Conservation (phyloP, 2,113 vertebrate genomes). For the Aepyceros melampus region DNA sequence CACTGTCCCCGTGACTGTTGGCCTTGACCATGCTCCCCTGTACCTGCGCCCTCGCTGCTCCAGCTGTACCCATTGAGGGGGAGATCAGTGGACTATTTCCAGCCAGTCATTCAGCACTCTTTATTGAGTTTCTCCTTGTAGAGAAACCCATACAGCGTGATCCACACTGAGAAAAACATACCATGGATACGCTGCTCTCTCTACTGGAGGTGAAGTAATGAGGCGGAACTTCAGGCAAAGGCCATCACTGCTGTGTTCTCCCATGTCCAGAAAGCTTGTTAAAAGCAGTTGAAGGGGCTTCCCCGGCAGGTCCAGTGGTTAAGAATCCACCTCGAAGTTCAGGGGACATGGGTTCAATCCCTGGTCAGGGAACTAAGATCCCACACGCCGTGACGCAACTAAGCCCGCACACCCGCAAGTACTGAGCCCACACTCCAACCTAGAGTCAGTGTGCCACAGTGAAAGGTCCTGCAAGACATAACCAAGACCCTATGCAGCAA, state of each 20-base stretch:
- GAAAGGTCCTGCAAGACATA: neutral
- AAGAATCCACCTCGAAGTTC: neutral
- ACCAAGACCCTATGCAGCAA: neutral
- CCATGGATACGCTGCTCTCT: neutral
- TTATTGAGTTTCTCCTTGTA: neutral
- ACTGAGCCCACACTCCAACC: neutral
- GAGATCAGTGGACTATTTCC: neutral
- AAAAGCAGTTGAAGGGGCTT: neutral
- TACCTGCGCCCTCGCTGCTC: neutral
- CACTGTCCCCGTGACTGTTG: neutral
- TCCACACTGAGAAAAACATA: neutral
- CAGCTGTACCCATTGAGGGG: neutral
- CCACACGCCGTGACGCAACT: neutral
- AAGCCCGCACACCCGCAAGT: neutral
- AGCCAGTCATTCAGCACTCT: constrained; percentile 18
- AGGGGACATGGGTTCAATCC: neutral
- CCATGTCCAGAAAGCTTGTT: neutral
- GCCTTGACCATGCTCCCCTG: neutral
- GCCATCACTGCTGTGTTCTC: neutral
- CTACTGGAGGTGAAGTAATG: neutral
- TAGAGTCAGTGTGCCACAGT: neutral
- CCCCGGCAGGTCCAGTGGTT: neutral
- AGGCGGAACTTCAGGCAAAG: neutral
- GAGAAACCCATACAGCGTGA: neutral
- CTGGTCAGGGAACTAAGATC: neutral